Evolutionary conservation across 2,888 invertebrate species (phyloP).

Genomic region (Heliconius charithonia): DNA sequence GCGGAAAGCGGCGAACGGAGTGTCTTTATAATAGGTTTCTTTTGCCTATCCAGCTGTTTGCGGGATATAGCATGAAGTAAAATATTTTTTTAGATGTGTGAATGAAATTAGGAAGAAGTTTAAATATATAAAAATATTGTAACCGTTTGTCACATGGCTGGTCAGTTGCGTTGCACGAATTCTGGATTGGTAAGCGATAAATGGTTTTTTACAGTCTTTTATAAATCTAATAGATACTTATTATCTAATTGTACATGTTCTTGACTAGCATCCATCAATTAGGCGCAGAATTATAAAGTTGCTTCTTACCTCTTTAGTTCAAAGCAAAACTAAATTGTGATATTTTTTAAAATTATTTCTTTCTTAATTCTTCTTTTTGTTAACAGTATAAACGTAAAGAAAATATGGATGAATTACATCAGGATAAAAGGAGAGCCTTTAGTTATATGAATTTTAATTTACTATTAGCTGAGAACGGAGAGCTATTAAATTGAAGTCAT

Average conservation of each 20-base stretch:
- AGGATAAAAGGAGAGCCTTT: neutral
- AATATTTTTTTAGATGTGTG: too few species aligned
- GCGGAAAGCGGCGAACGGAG: too few species aligned
- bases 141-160: too few species aligned
- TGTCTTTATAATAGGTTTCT: too few species aligned
- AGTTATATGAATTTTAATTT: neutral
- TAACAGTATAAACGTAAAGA: neutral
- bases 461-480: neutral
- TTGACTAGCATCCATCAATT: neutral
- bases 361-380: neutral
- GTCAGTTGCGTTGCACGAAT: too few species aligned
- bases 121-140: too few species aligned
- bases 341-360: neutral
- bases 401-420: neutral
- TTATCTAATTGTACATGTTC: neutral
- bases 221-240: too few species aligned
- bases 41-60: too few species aligned
- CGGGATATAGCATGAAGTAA: too few species aligned
- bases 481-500: conserved; percentile 34
- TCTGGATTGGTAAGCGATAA: too few species aligned
- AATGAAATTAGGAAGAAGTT: too few species aligned
- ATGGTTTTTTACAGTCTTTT: too few species aligned
- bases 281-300: neutral
- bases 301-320: neutral
- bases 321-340: neutral